Conservation (phyloP, 1,140 invertebrate genomes). For the Drosophila burlai region DNA sequence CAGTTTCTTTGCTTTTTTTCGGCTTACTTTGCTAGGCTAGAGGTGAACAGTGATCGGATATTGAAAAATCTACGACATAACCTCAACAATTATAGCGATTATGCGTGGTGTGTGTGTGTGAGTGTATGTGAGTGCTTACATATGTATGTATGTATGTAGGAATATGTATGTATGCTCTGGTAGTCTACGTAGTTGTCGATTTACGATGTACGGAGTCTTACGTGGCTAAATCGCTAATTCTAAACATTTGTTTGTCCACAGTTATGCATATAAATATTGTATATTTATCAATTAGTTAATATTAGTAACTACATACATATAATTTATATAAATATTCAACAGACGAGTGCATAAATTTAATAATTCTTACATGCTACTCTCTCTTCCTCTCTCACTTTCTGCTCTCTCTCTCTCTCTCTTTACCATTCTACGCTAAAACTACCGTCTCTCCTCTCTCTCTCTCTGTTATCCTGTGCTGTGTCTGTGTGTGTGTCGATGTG, state of each 20-base stretch:
- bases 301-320: conserved; percentile 70
- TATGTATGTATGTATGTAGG: conserved; percentile 14
- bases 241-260: conserved; percentile 50
- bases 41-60: conserved; percentile 72
- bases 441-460: conserved; percentile 31
- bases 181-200: conserved; percentile 48
- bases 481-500: conserved; percentile 22
- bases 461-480: conserved; percentile 18
- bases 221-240: conserved; percentile 38
- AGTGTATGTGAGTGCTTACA: conserved; percentile 25
- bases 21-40: conserved; percentile 62
- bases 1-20: conserved; percentile 5
- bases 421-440: conserved; percentile 42
- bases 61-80: conserved; percentile 76
- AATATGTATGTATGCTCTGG: conserved; percentile 31
- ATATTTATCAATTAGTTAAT: conserved; percentile 73
- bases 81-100: conserved; percentile 69
- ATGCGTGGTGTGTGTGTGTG: conserved; percentile 29
- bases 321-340: conserved; percentile 75
- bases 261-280: conserved; percentile 60
- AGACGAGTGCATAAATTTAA: conserved; percentile 80
- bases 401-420: conserved; percentile 5
- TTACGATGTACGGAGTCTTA: conserved; percentile 46
- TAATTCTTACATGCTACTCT: conserved; percentile 58
- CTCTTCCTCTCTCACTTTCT: conserved; percentile 11